A percentile compares a stretch with the other conserved stretches of the same genome.
Evolutionary conservation across 2,888 invertebrate genomes (phyloP).

Genomic region (Himalopsyche japonica): DNA sequence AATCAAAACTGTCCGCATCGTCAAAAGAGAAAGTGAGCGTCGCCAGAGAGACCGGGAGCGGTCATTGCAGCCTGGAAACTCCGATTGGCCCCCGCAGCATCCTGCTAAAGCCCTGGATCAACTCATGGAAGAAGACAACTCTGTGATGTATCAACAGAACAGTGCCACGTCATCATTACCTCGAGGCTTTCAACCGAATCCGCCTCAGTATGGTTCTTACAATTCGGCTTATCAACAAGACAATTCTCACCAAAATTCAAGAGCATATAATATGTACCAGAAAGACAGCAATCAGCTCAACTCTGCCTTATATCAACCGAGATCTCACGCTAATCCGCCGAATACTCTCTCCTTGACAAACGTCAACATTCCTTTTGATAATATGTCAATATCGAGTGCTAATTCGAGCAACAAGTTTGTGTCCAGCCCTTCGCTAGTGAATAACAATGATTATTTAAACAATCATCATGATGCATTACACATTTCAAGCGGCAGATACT

Average conservation of each 20-base stretch:
- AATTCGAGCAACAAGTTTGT: slow-evolving; percentile 33
- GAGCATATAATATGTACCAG: slow-evolving; percentile 13
- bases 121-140: slow-evolving; percentile 56
- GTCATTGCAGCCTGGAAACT: slow-evolving; percentile 54
- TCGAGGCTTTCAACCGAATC: slow-evolving; percentile 46
- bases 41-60: slow-evolving; percentile 81
- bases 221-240: slow-evolving; percentile 21
- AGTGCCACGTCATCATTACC: slow-evolving; percentile 60
- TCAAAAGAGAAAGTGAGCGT: slow-evolving; percentile 88
- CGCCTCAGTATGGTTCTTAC: slow-evolving; percentile 50
- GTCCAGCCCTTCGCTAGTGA: slow-evolving; percentile 35
- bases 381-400: slow-evolving; percentile 43
- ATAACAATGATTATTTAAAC: slow-evolving; percentile 33
- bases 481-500: slow-evolving; percentile 9
- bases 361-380: slow-evolving; percentile 44
- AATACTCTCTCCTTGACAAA: slow-evolving; percentile 40
- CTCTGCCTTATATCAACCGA: slow-evolving; percentile 17
- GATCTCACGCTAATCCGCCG: slow-evolving; percentile 36
- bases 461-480: slow-evolving; percentile 23
- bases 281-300: slow-evolving; percentile 15
- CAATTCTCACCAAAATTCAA: background rate
- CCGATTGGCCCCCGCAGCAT: slow-evolving; percentile 54
- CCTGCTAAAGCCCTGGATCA: slow-evolving; percentile 56
- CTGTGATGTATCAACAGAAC: slow-evolving; percentile 49
- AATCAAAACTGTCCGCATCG: slow-evolving; percentile 91